Base-by-base conservation (phyloP, 2,113 vertebrate genomes). In the Pandion haliaetus region DNA sequence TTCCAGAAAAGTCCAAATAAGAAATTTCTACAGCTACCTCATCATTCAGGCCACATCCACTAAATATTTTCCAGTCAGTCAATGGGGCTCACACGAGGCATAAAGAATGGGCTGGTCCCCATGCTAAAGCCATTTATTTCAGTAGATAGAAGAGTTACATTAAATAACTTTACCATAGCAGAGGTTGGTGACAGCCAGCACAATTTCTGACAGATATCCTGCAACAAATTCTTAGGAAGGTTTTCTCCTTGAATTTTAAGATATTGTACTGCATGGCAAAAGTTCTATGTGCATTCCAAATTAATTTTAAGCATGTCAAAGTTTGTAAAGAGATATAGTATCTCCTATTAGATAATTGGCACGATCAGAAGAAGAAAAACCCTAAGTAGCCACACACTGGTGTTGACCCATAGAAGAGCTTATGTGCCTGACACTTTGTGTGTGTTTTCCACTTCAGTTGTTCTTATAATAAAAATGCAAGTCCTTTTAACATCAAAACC, bases 291-390 rank as follows among this genome's bases (percentile, higher is more conserved):
- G 20, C 44, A 80, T 69, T 69, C 24, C 13, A 69, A 83, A 81
- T 44, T 45, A 42, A 47, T 59, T 88, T 72, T 65, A 57, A 77
- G 20, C 29, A 76, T 0, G 2, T 55, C 13, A 38, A 38, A 38
- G 8, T 84, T 89, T 77, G 32, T 45, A 42, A 58, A 23, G 23
- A 49, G 10, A 50, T 14, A 14, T 12, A 40, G 3, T 38, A 44
- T 66, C 7, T 72, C 15, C 29, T 32, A 5, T 31, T 55, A 67
- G 21, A 42, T 5, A 77, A 42, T 7, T 63, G 6, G 59, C 54
- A 20, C 0, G 2, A 31, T 15, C 42, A 9, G 15, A 69, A 83
- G 20, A 17, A 59, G 59, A 77, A 70, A 74, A 8, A 0, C 0
- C 9, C 1, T 10, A 63, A 18, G 3, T 52, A 45, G 54, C 54